These are phyloP conservation scores for Dendrocincla fuliginosa DNA, from an alignment of 2,797 vertebrate genomes.

Conservation along the genomic window DNA sequence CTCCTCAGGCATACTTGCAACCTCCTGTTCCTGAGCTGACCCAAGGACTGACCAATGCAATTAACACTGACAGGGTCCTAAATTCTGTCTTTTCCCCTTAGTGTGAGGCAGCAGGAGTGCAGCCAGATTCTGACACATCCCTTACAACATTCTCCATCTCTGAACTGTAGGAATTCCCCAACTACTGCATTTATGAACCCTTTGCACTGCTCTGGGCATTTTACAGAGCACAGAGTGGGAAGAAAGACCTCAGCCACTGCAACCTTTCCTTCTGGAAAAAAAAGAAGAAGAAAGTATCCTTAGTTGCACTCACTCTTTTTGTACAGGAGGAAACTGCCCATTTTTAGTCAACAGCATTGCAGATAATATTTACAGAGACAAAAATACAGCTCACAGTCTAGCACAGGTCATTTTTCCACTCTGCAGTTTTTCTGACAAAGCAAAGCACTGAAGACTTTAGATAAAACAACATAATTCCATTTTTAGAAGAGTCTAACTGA, in stretches of 20 bases:
- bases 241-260: not conserved
- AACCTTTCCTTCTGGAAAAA: not conserved
- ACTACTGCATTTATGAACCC: accelerated
- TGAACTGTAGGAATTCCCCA: not conserved
- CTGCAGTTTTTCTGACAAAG: not conserved
- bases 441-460: not conserved
- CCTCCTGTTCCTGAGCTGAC: not conserved
- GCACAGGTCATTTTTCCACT: not conserved
- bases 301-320: not conserved
- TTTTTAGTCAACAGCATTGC: not conserved
- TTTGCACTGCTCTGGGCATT: not conserved
- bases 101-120: not conserved
- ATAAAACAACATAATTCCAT: not conserved
- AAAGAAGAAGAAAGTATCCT: not conserved
- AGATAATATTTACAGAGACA: not conserved
- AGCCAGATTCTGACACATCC: not conserved
- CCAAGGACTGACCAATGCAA: not conserved
- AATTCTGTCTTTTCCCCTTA: not conserved
- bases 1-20: not conserved
- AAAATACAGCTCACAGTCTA: not conserved
- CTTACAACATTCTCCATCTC: not conserved
- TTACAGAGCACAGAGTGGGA: not conserved
- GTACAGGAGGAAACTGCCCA: not conserved
- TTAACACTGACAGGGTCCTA: not conserved
- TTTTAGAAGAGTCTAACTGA: not conserved